These are phyloP conservation scores for Telenomus remus DNA, from an alignment of 1,140 invertebrate genomes.

Conservation along the genomic window DNA sequence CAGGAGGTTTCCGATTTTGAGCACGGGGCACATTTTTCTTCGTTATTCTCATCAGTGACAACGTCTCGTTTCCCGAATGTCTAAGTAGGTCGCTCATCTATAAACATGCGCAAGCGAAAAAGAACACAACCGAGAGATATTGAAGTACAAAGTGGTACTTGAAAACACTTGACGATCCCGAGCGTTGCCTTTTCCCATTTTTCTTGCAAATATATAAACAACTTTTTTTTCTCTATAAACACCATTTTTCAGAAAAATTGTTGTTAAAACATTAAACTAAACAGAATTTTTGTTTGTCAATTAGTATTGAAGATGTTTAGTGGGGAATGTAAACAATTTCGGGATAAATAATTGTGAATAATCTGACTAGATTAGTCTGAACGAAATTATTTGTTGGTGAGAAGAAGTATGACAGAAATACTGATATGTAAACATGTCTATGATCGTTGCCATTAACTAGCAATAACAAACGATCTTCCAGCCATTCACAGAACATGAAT, in stretches of 20 bases:
- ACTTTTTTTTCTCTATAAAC: too few species aligned
- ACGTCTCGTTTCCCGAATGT: conserved; percentile 55
- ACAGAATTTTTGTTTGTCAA: too few species aligned
- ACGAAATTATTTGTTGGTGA: not conserved
- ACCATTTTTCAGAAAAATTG: too few species aligned
- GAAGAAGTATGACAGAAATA: not conserved
- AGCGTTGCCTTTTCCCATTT: conserved; percentile 43
- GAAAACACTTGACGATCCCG: conserved; percentile 27
- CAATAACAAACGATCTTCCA: conserved; percentile 20
- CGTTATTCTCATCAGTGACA: conserved; percentile 54
- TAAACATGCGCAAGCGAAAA: conserved; percentile 58
- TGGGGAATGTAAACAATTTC: too few species aligned
- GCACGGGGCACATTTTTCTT: conserved; percentile 47
- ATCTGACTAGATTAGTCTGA: too few species aligned
- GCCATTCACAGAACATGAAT: conserved; percentile 30
- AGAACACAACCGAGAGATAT: conserved; percentile 55
- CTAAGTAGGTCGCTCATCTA: conserved; percentile 61
- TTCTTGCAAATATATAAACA: too few species aligned
- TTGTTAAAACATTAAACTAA: too few species aligned
- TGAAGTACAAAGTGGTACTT: conserved; percentile 56
- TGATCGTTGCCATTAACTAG: conserved; percentile 10
- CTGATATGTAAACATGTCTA: not conserved
- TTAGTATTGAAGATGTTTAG: too few species aligned
- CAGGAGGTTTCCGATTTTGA: conserved; percentile 31
- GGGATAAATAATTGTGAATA: too few species aligned